A percentile compares a stretch with the other conserved stretches of the same genome.
Conservation (phyloP, 2,797 vertebrate genomes). For the Pangasius mekongensis region DNA sequence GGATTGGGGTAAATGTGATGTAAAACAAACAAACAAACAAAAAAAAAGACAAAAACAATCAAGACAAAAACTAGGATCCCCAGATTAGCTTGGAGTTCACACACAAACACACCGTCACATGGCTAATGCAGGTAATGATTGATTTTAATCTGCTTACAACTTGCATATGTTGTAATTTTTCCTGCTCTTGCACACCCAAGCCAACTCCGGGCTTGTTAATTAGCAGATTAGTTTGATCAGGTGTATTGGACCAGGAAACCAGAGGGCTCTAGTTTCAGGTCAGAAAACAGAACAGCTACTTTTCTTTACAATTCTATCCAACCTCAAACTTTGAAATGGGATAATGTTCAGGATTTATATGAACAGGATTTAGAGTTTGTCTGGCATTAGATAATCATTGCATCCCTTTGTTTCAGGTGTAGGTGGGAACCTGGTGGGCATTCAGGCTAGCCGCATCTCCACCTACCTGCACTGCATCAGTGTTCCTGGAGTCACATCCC, state of each 20-base stretch:
- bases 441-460: constrained; percentile 94
- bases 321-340: not conserved
- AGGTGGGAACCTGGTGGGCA: constrained; percentile 94
- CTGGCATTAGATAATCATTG: not conserved
- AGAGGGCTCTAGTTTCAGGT: not conserved
- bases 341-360: not conserved
- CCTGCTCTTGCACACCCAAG: not conserved
- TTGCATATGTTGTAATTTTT: not conserved
- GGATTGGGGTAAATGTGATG: not conserved
- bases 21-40: not conserved
- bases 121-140: not conserved
- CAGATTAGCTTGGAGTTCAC: not conserved
- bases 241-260: not conserved
- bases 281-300: not conserved
- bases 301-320: not conserved
- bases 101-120: not conserved
- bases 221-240: not conserved
- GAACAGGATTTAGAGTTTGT: not conserved
- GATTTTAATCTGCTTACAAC: not conserved
- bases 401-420: constrained; percentile 76
- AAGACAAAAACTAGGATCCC: not conserved
- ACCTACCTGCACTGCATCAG: constrained; percentile 93
- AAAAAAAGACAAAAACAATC: not conserved
- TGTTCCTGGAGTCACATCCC: constrained; percentile 86
- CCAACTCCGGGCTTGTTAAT: not conserved